Evolutionary conservation across 30 jellyfish, hydroid and myxozoan genomes (phyloP), one percentile per base, ranked within the genome.

Genomic region (Aurelia aurita complex sp. Pacific): DNA sequence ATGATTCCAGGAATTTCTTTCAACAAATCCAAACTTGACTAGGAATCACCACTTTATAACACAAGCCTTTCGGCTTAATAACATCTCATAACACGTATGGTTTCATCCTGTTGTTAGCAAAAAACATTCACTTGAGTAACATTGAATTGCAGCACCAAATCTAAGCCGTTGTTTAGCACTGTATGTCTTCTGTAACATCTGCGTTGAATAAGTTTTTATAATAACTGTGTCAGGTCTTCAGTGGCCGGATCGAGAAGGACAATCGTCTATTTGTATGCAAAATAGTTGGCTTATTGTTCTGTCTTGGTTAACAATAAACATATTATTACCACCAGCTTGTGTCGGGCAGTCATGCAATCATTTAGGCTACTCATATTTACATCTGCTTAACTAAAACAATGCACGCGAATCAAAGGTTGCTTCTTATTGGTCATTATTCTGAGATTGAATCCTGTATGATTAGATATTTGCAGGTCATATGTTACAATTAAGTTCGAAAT

Each of bases 281-380:
- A 82, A 62, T 73, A 82, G 92, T 12, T 59, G 77, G 85, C 85
- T 60, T 63, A 82, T 82, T 82, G 92, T 82, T 73, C 61, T 54
- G 80, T 43, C 38, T 82, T 82, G 64, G 73, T 72, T 59, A 62
- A 82, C 92, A 82, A 82, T 82, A 72, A 64, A 73, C 84, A 82
- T 82, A 72, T 79, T 79, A 82, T 81, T 68, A 73, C 92, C 80
- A 82, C 92, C 85, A 61, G 92, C 77, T 74, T 82, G 70, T 57
- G 64, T 62, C 92, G 80, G 79, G 67, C 85, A 63, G 92, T 82
- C 92, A 82, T 82, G 92, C 92, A 70, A 82, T 70, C 76, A 68
- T 81, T 53, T 71, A 69, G 83, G 69, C 90, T 71, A 33, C 90
- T 81, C 78, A 23, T 81, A 81, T 81, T 81, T 81, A 81, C 90